Base-by-base conservation (phyloP, 2,797 vertebrate species). In the Bucorvus abyssinicus region DNA sequence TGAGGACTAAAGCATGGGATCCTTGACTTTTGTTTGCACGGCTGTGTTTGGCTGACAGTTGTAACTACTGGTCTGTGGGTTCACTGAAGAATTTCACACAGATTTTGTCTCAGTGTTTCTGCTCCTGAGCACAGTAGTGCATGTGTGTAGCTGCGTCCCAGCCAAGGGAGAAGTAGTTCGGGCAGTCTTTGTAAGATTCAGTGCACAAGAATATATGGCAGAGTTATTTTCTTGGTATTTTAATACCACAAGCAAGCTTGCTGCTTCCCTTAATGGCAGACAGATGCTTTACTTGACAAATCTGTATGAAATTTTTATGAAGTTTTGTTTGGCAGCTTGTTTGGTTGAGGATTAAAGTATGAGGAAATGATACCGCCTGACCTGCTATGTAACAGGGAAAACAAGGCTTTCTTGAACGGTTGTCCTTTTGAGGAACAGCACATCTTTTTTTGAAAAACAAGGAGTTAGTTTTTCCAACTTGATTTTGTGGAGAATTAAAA, bases 61-160 rank as follows among this genome's bases (percentile, higher is more conserved):
- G 26, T 23, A 63, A 36, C 32, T 44, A n/a, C 34, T 32, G 15
- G 40, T 49, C 38, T 38, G 27, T 64, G 38, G 16, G 8, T 59
- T 55, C 2, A 2, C 23, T 81, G 44, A 23, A 47, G 38, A 63
- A 56, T 73, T 89, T 47, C 24, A 42, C 12, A 5, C 0, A 4
- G 2, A 1, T 22, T 50, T 60, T 65, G 18, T 49, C 16, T 64
- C 8, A 7, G 49, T 21, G 14, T 19, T 45, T 65, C 32, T 9
- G 10, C 50, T 57, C 15, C 34, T 0, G 3, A 49, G 65, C 0
- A 1, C 16, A 2, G 27, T 44, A 32, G 19, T 34, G 38, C 34
- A n/a, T 0, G 1, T 32, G 2, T 40, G 36, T 42, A 44, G 50
- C 27, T 40, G n/a, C 68, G 57, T 63, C 22, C 21, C 53, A 49